Conservation (phyloP, 2,888 invertebrate genomes). For the Hartigia nigra region DNA sequence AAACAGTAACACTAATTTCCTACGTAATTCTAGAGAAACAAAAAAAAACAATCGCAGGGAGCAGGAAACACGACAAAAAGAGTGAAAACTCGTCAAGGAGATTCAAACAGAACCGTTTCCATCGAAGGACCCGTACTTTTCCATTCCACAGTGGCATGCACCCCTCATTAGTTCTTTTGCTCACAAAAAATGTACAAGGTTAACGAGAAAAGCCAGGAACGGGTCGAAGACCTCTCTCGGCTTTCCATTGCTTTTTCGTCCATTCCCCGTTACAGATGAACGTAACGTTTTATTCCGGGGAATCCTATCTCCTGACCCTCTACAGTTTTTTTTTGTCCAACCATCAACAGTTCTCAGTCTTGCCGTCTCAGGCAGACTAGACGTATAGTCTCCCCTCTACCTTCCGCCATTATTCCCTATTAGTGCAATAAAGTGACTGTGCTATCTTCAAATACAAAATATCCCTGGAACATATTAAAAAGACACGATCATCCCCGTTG, state of each 20-base stretch:
- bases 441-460: background rate
- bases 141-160: background rate
- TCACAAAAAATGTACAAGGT: background rate
- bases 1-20: background rate
- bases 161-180: background rate
- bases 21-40: background rate
- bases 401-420: background rate
- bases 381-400: background rate
- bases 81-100: background rate
- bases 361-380: background rate
- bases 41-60: background rate
- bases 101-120: background rate
- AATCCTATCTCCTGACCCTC: background rate
- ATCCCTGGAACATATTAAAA: background rate
- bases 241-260: background rate
- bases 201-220: background rate
- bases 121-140: background rate
- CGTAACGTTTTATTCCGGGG: background rate
- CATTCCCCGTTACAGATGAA: background rate
- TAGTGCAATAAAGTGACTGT: background rate
- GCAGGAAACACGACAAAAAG: background rate
- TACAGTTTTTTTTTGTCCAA: background rate
- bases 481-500: background rate
- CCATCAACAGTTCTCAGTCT: background rate
- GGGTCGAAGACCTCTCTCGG: background rate